These are phyloP conservation scores for Periparus ater DNA, from an alignment of 2,797 vertebrate species.

Conservation along the genomic window DNA sequence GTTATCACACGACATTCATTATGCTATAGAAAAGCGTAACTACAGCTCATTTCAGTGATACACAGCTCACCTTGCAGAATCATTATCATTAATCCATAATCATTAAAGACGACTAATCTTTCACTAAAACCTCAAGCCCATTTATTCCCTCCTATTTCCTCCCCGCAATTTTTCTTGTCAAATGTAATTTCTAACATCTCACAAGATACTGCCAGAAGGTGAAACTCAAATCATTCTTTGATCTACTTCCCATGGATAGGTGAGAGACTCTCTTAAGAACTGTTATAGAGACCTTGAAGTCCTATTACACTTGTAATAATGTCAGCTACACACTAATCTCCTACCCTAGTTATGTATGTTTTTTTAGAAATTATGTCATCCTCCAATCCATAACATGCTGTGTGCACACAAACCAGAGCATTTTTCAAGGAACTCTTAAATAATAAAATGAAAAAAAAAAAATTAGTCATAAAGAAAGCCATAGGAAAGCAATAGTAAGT, in stretches of 20 bases:
- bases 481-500: not conserved
- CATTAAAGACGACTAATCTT: not conserved
- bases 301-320: not conserved
- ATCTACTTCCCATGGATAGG: not conserved
- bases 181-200: not conserved
- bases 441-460: not conserved
- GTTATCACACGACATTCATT: fast-evolving
- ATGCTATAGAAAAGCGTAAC: not conserved
- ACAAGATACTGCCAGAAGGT: not conserved
- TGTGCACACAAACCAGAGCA: not conserved
- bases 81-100: not conserved
- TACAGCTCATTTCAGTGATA: not conserved
- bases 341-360: not conserved
- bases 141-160: not conserved
- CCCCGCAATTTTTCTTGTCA: not conserved
- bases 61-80: not conserved
- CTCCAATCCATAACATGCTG: not conserved
- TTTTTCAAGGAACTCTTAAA: not conserved
- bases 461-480: not conserved
- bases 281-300: not conserved
- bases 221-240: not conserved
- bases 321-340: not conserved
- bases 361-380: not conserved
- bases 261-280: not conserved
- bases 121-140: not conserved